Evolutionary conservation across 2,113 vertebrate species (phyloP).

Genomic region (Antechinus stuartii): DNA sequence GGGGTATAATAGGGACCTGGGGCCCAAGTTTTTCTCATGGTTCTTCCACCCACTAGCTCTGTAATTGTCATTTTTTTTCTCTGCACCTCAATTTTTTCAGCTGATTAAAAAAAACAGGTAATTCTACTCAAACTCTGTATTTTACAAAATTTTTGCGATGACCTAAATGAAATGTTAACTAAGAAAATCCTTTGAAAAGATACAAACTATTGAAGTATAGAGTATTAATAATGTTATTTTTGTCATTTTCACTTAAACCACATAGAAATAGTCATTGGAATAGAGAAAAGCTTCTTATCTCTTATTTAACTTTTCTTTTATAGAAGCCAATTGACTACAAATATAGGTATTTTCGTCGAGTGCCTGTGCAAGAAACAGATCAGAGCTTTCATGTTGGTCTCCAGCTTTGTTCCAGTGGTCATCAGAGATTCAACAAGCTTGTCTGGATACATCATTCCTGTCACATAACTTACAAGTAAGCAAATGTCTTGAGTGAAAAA

Average conservation of each 20-base stretch:
- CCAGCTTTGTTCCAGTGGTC: slow-evolving; percentile 93
- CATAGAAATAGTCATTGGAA: background rate
- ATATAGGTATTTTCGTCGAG: slow-evolving; percentile 93
- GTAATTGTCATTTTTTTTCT: background rate
- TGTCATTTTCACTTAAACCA: background rate
- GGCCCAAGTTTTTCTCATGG: background rate
- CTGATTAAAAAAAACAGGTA: background rate
- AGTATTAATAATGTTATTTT: background rate
- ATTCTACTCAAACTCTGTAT: background rate
- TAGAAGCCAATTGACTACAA: slow-evolving; percentile 94
- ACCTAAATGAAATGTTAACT: background rate
- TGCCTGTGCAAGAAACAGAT: slow-evolving; percentile 92
- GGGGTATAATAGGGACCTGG: background rate
- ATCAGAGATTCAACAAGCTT: slow-evolving; percentile 95
- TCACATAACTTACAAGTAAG: slow-evolving; percentile 95
- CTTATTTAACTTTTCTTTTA: slow-evolving; percentile 50
- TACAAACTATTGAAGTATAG: background rate
- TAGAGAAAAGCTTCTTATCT: background rate
- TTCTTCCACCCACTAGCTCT: background rate
- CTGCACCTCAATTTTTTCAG: background rate
- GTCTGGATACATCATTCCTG: slow-evolving; percentile 98
- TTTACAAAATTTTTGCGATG: background rate
- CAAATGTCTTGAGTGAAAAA: background rate
- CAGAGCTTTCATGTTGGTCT: slow-evolving; percentile 96
- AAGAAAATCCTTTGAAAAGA: background rate